Base-by-base conservation (phyloP, 2,797 vertebrate genomes). In the Micropoecilia bifurca region DNA sequence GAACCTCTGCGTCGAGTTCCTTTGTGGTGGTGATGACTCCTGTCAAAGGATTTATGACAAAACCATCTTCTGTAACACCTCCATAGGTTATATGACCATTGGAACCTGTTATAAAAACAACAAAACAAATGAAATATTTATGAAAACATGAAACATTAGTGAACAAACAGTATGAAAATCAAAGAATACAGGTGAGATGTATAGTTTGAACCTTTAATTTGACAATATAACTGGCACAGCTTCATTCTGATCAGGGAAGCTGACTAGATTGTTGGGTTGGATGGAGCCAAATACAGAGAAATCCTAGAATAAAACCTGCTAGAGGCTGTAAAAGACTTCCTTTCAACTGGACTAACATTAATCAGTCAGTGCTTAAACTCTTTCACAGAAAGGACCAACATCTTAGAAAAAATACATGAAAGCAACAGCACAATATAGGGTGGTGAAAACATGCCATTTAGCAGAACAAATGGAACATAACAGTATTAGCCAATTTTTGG, bases 81-180 rank as follows among this genome's bases (percentile, higher is more conserved):
- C 97, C 98, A 0, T 98, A 99, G 0, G 92, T 97, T 80, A 99
- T 96, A 25, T 96, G 95, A 13, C 98, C 98, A 2, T 98, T 98
- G 74, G 95, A 90, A 47, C 97, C 97, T 98, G 81, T 16, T 82
- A 80, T 71, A 33, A 50, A 79, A 63, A 75, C 12, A 45, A 83
- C 6, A 43, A 39, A 10, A 20, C 45, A 85, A 6, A 13, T 5
- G 25, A 73, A 28, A 2, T 77, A 72, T 39, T 61, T 46, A 30
- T 57, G 48, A 76, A 73, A 74, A 82, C 53, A 57, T 30, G 12
- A 61, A 75, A 6, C 28, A 33, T 61, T 61, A 18, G 13, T 61
- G 6, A 33, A 61, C 30, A 59, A 59, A 59, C 28, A 61, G 28
- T 61, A 30, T 16, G 30, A 59, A 59, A 28, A 59, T 59, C n/a